phyloP scores from a whole-genome alignment of 2,888 invertebrate genomes.

The Thelaira solivaga region DNA sequence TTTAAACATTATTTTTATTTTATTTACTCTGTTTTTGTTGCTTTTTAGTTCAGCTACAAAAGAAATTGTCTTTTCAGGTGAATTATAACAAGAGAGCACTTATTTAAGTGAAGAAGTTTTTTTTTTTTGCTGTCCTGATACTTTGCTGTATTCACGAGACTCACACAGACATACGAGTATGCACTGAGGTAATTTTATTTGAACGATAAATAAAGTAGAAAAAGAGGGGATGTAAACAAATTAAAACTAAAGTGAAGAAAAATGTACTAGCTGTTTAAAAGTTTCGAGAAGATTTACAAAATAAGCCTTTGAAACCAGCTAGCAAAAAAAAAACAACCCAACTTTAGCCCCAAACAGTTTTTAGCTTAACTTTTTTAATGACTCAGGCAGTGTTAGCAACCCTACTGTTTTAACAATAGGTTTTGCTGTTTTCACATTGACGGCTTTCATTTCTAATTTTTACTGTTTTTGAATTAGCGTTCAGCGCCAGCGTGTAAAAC shows the following conservation, averaged over 20 bases:
- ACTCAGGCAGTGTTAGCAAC: too few relatives aligned
- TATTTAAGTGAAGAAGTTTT: conserved; percentile 55
- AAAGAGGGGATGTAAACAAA: conserved; percentile 7
- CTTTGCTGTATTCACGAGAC: not conserved
- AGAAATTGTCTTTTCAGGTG: conserved; percentile 63
- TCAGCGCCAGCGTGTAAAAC: too few relatives aligned
- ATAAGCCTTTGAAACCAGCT: conserved; percentile 12
- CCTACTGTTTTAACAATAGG: too few relatives aligned
- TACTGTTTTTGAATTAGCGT: too few relatives aligned
- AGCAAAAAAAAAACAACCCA: too few relatives aligned
- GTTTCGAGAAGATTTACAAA: not conserved
- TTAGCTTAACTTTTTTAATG: too few relatives aligned
- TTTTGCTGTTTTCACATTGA: too few relatives aligned
- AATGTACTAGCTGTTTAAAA: not conserved
- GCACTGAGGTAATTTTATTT: not conserved
- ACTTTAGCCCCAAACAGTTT: too few relatives aligned
- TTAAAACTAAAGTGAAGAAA: conserved; percentile 10
- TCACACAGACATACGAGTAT: not conserved
- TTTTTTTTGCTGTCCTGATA: not conserved
- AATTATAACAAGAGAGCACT: conserved; percentile 61
- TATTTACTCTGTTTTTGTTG: conserved; percentile 23
- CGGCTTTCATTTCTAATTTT: too few relatives aligned
- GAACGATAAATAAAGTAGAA: not conserved
- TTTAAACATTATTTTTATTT: conserved; percentile 27
- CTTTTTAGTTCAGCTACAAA: conserved; percentile 56